phyloP scores from a whole-genome alignment of 1,140 invertebrate species.

The Cryptotermes secundus region DNA sequence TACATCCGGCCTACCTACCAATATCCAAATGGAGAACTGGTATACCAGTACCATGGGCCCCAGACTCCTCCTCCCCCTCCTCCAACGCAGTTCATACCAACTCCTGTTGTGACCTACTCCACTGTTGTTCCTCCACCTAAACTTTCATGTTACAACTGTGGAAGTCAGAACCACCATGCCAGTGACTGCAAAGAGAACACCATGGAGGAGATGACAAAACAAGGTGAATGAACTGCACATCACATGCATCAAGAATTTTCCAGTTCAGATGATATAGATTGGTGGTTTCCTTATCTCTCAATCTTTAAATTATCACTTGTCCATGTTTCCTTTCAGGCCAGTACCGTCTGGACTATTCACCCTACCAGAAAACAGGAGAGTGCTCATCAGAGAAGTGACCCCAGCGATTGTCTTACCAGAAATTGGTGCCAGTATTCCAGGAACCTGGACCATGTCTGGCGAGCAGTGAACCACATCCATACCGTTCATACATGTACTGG shows the following conservation, averaged over 20 bases:
- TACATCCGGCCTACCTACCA: slow-evolving; percentile 33
- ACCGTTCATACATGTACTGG: slow-evolving; percentile 32
- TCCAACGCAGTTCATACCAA: slow-evolving; percentile 51
- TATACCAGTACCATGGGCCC: slow-evolving; percentile 33
- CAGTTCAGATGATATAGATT: slow-evolving; percentile 29
- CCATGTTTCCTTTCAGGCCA: slow-evolving; percentile 45
- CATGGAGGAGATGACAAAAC: slow-evolving; percentile 83
- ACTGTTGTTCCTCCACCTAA: slow-evolving; percentile 53
- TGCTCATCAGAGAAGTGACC: slow-evolving; percentile 52
- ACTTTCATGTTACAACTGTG: slow-evolving; percentile 73
- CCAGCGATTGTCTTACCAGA: slow-evolving; percentile 26
- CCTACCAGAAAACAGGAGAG: slow-evolving; percentile 51
- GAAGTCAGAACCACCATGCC: slow-evolving; percentile 72
- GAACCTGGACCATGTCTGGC: slow-evolving; percentile 23
- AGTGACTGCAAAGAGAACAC: slow-evolving; percentile 81
- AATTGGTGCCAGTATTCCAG: slow-evolving; percentile 13
- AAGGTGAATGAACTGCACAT: slow-evolving; percentile 46
- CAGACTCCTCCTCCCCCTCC: slow-evolving; percentile 47
- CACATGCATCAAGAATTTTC: not conserved
- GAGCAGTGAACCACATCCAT: slow-evolving; percentile 24
- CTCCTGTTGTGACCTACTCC: slow-evolving; percentile 48
- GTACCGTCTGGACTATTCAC: slow-evolving; percentile 51
- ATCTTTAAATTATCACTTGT: slow-evolving; percentile 35
- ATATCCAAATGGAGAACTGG: slow-evolving; percentile 34
- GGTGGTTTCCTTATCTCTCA: slow-evolving; percentile 38